Evolutionary conservation across 2,797 vertebrate genomes (phyloP).

Genomic region (Poecilia picta): DNA sequence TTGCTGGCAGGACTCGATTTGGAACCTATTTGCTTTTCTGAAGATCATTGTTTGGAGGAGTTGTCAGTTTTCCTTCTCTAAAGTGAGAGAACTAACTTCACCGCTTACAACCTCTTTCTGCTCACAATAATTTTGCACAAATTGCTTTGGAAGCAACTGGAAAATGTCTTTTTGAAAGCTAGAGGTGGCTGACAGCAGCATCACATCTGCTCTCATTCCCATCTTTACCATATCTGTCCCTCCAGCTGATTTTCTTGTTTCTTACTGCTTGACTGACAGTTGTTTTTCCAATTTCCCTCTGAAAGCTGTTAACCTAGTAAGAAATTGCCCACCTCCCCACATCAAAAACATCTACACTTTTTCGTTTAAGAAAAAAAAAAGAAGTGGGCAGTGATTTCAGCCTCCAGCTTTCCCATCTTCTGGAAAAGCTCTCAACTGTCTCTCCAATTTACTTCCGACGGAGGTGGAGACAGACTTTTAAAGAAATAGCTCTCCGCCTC

Average conservation of each 20-base stretch:
- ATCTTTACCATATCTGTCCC: not conserved
- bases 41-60: not conserved
- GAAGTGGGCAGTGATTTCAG: conserved; percentile 69
- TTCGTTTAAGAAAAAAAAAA: not conserved
- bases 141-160: not conserved
- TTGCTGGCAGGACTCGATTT: not conserved
- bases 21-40: not conserved
- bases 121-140: not conserved
- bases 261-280: not conserved
- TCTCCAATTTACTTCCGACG: conserved; percentile 77
- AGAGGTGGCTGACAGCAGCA: not conserved
- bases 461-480: conserved; percentile 79
- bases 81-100: not conserved
- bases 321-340: not conserved
- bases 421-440: conserved; percentile 77
- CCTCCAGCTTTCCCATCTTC: conserved; percentile 83
- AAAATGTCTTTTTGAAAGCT: not conserved
- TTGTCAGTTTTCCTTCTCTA: not conserved
- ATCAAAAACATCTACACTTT: not conserved
- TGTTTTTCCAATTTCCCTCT: not conserved
- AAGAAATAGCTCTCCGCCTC: conserved; percentile 78
- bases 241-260: not conserved
- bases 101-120: not conserved
- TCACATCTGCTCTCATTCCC: not conserved
- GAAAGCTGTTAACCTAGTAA: not conserved